phyloP scores from a whole-genome alignment of 2,113 vertebrate genomes.

The Argyrosomus japonicus region DNA sequence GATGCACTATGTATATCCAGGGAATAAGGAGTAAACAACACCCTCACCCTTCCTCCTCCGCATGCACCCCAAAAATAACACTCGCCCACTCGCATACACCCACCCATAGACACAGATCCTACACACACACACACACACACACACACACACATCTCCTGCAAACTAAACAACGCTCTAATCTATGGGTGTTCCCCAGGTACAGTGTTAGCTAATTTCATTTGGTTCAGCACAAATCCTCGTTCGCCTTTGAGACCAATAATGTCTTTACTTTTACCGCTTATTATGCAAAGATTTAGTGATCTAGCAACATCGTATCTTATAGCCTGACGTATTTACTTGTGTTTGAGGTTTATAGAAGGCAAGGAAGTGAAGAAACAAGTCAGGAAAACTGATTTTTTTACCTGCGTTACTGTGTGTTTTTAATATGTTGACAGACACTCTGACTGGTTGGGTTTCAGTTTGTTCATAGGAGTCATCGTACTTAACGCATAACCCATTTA shows the following conservation, averaged over 20 bases:
- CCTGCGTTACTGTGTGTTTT: not conserved
- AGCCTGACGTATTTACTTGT: not conserved
- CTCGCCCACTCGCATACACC: slow-evolving; percentile 45
- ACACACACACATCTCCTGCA: slow-evolving; percentile 36
- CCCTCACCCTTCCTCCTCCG: slow-evolving; percentile 58
- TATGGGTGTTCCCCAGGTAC: slow-evolving; percentile 41
- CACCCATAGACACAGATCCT: slow-evolving; percentile 48
- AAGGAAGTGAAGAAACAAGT: not conserved
- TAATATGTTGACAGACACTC: not conserved
- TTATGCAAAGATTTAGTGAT: slow-evolving; percentile 16
- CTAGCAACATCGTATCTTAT: slow-evolving; percentile 4
- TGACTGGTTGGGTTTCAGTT: not conserved
- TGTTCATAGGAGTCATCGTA: not conserved
- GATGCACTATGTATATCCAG: slow-evolving; percentile 57
- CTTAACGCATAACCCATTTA: not conserved
- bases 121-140: slow-evolving; percentile 35
- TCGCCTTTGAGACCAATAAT: slow-evolving; percentile 49
- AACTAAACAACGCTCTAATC: slow-evolving; percentile 55
- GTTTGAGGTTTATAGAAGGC: not conserved
- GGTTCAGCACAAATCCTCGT: slow-evolving; percentile 54
- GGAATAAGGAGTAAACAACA: slow-evolving; percentile 72
- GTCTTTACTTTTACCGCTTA: slow-evolving; percentile 34
- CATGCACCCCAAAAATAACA: slow-evolving; percentile 64
- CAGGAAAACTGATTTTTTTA: not conserved
- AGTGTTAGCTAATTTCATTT: slow-evolving; percentile 45